Evolutionary conservation across 1,140 invertebrate species (phyloP), one percentile per base, ranked within the genome.

Genomic region (Saccostrea glomerata): DNA sequence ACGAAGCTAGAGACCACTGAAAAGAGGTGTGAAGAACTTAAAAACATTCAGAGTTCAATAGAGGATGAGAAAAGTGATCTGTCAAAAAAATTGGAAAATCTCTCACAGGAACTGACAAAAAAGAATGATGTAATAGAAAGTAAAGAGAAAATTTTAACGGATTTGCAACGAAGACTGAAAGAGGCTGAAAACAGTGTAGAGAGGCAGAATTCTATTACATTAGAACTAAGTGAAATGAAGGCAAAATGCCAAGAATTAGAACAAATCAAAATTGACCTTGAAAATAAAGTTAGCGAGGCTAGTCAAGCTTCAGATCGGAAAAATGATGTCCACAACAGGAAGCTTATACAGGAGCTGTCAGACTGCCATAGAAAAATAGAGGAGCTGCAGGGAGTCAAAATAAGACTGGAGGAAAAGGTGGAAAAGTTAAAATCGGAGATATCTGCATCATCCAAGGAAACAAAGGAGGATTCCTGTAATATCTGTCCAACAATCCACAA

Each of bases 271-370:
- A 15, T 36, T n/a, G 83, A 88, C 47, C 36, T 87, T 0, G 73
- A 87, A 56, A 87, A 91, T 70, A 86, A 82, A 30, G 89, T 88
- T 66, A 40, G 85, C 30, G 25, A 77, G 25, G 30, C 70, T 30
- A 13, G 25, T 30, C 70, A 77, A 30, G 70, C 13, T 11, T 77
- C 70, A 77, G 13, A 4, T 12, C 70, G 15, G 7, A 77, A 77
- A 36, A 11, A 15, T 36, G 70, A 77, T 25, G 70, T 17, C 25
- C 20, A 23, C 60, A 66, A 66, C 60, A 66, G 60, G 17, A 66
- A 66, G 3, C 60, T 66, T 7, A 66, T 23, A 20, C 20, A 23
- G 60, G 60, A 66, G 60, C 60, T 66, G 20, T 20, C 20, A 66
- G 60, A 66, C 11, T 66, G 60, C 23, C 60, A 5, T 2, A 23